phyloP scores from a whole-genome alignment of 2,888 invertebrate species.

The Saturnia japonica region DNA sequence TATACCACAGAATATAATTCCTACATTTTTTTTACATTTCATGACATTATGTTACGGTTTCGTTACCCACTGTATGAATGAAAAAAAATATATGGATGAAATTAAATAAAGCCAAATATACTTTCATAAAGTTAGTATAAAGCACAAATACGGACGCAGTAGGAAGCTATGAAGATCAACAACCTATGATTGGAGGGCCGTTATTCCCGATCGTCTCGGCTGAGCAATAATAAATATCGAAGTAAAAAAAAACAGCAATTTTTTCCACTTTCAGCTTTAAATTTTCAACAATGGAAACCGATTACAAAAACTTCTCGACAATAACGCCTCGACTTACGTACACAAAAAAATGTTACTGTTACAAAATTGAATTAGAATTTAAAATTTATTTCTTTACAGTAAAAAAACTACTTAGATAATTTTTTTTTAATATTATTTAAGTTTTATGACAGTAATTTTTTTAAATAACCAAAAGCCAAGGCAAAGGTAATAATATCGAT shows the following conservation, averaged over 20 bases:
- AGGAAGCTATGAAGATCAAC: conserved; percentile 80
- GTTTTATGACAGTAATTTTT: neutral
- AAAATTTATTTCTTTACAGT: neutral
- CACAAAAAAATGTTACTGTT: conserved; percentile 7
- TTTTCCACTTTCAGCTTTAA: conserved; percentile 15
- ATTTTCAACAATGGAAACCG: conserved; percentile 27
- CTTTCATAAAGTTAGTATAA: conserved; percentile 42
- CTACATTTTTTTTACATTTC: neutral
- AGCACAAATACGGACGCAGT: conserved; percentile 58
- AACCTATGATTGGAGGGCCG: conserved; percentile 82
- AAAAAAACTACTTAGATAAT: no score
- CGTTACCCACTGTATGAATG: neutral
- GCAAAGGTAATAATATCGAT: neutral
- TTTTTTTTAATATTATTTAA: neutral
- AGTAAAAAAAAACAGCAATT: conserved; percentile 41
- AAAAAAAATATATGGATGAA: neutral
- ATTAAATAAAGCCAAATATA: neutral
- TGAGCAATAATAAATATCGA: conserved; percentile 63
- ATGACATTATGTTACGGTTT: neutral
- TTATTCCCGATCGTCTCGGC: conserved; percentile 73
- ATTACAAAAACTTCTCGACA: neutral
- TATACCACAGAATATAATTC: neutral
- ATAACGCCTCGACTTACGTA: neutral
- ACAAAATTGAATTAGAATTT: conserved; percentile 1
- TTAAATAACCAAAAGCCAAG: neutral